A percentile compares a stretch with the other conserved stretches of the same genome.
Conservation (phyloP, 2,888 invertebrate species). For the Villa cingulata region DNA sequence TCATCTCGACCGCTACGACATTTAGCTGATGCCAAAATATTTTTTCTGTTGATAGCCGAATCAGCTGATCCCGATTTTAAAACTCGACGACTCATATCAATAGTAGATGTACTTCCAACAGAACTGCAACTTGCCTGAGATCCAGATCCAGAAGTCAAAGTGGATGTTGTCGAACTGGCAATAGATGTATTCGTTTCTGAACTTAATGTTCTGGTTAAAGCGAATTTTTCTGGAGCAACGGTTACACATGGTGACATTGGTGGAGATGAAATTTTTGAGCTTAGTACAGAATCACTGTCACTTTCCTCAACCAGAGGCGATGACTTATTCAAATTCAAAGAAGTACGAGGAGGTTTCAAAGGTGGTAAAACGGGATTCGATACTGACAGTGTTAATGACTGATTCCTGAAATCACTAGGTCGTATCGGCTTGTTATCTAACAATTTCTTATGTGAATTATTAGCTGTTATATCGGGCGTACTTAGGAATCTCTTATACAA, state of each 20-base stretch:
- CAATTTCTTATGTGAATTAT: background rate
- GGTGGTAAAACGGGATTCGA: conserved; percentile 21
- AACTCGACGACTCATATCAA: conserved; percentile 51
- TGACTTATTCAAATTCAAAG: conserved; percentile 22
- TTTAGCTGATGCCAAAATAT: conserved; percentile 74
- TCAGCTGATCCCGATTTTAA: conserved; percentile 68
- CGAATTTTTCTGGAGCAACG: conserved; percentile 43
- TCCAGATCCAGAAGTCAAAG: conserved; percentile 58
- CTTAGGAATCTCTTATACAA: conserved; percentile 23
- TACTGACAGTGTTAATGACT: background rate
- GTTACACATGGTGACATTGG: conserved; percentile 47
- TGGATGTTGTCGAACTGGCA: conserved; percentile 55
- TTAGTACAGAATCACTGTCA: conserved; percentile 80
- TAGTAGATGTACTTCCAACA: conserved; percentile 48
- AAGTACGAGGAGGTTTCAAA: conserved; percentile 32
- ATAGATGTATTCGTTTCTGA: conserved; percentile 60
- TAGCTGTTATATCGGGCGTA: conserved; percentile 3
- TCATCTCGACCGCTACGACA: conserved; percentile 68
- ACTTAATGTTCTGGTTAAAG: conserved; percentile 51
- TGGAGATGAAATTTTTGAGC: conserved; percentile 70
- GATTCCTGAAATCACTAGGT: background rate
- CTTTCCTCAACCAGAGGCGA: conserved; percentile 26
- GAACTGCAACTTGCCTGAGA: conserved; percentile 58
- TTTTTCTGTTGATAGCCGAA: conserved; percentile 61
- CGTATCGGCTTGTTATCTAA: background rate